These are phyloP conservation scores for Epinephelus awoara DNA, from an alignment of 2,797 vertebrate species.

Conservation along the genomic window DNA sequence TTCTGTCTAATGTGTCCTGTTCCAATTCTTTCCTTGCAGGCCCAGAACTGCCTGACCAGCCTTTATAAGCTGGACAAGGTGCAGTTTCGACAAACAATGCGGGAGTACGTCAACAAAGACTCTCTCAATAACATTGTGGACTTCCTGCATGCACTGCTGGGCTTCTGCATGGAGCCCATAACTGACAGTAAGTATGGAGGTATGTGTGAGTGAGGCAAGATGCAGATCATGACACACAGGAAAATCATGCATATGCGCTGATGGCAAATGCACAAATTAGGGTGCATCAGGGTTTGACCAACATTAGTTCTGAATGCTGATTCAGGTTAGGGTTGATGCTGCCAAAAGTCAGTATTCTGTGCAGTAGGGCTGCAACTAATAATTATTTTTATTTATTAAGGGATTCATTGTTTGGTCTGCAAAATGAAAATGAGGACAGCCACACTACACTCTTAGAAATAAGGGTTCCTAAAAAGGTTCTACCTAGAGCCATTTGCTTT, in stretches of 20 bases:
- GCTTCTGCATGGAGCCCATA: conserved; percentile 99
- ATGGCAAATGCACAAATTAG: conserved; percentile 13
- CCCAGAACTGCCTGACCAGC: conserved; percentile 96
- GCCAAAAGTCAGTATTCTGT: background rate
- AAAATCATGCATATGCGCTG: background rate
- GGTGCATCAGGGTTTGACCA: background rate
- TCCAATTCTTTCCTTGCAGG: conserved; percentile 80
- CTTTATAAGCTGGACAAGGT: conserved; percentile 98
- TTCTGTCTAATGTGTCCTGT: background rate
- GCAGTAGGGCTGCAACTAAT: background rate
- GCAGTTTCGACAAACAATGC: conserved; percentile 98
- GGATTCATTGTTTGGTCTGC: too few species aligned
- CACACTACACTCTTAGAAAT: too few species aligned
- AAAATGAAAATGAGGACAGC: too few species aligned
- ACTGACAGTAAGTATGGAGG: conserved; percentile 94
- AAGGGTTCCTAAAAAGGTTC: too few species aligned
- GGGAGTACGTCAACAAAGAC: conserved; percentile 98
- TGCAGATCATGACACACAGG: conserved; percentile 7
- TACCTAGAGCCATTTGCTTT: too few species aligned
- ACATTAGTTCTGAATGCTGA: conserved; percentile 1
- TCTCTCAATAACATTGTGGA: conserved; percentile 99
- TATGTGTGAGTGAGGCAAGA: conserved; percentile 22
- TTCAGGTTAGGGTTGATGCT: background rate
- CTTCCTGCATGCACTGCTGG: conserved; percentile 98
- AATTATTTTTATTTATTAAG: background rate